Base-by-base conservation (phyloP, 2,888 invertebrate species). In the Drosophila sordidapex region DNA sequence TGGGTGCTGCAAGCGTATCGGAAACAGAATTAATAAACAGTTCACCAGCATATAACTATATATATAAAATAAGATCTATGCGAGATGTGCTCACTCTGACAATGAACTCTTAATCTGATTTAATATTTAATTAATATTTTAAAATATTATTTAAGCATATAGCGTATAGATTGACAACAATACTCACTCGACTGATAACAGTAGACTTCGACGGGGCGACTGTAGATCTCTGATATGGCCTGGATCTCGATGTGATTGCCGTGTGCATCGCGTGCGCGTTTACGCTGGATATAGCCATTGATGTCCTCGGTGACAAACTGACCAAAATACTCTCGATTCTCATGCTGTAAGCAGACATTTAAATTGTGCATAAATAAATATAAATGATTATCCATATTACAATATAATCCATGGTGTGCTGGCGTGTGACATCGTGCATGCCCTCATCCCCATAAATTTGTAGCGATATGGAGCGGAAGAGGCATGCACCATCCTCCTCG, bases 201-300 rank as follows among this genome's bases (percentile, higher is more conserved):
- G 77, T 96, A 98, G 15, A 98, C 96, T 93, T 98, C 97, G 69
- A 98, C 96, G 3, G 96, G 96, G 70, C 98, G 94, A 93, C 97
- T 97, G 92, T 97, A 98, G 93, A 98, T 95, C 94, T 98, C 98
- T 65, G 97, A 96, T 94, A 98, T 95, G 29, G 98, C 97, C 93
- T 98, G 97, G 91, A 98, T 97, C 93, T 98, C 98, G 82, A 97
- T 95, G 91, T 98, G 97, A 93, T 98, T 98, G 53, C 98, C 98
- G 92, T 98, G 98, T 33, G 96, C 96, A 91, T 95, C 95, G 87
- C 96, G 96, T 84, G 95, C 94, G 29, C 97, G 94, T 93, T 98
- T 98, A 46, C 98, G 94, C 83, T 95, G 95, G 31, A 98, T 95
- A 91, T 98, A 98, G 46, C 95, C 96, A 73, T 95, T 95, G 90